A percentile compares a stretch with the other conserved stretches of the same genome.
Conservation (phyloP, 2,113 vertebrate species). For the Cyanocitta stelleri region DNA sequence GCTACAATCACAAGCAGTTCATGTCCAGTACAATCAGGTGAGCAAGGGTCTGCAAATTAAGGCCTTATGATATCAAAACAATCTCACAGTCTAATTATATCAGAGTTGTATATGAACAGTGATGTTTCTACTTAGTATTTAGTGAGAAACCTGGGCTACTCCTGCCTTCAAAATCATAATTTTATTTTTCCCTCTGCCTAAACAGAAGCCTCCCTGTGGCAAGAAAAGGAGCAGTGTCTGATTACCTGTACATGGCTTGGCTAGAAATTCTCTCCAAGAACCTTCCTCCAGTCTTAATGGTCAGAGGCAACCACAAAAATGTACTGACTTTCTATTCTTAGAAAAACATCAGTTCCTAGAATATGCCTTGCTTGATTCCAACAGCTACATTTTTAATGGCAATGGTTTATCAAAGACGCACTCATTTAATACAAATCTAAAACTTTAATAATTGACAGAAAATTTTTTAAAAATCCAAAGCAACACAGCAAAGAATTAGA, state of each 20-base stretch:
- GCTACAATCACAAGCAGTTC: not conserved
- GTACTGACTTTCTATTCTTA: slow-evolving; percentile 98
- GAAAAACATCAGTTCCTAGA: not conserved
- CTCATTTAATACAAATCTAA: not conserved
- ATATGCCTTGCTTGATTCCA: not conserved
- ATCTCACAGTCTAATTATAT: not conserved
- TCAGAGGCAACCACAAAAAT: slow-evolving; percentile 97
- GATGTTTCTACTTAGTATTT: not conserved
- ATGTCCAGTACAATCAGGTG: not conserved
- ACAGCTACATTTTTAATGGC: not conserved
- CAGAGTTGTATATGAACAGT: not conserved
- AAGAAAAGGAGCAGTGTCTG: slow-evolving; percentile 90
- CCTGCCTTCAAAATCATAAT: not conserved
- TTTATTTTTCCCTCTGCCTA: not conserved
- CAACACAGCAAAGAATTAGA: not conserved
- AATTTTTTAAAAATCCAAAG: not conserved
- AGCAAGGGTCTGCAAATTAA: not conserved
- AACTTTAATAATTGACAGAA: not conserved
- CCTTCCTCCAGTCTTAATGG: slow-evolving; percentile 89
- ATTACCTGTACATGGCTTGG: slow-evolving; percentile 96
- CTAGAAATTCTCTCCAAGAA: slow-evolving; percentile 90
- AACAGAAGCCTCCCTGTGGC: slow-evolving; percentile 94
- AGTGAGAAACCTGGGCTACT: not conserved
- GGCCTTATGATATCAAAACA: not conserved
- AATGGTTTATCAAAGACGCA: not conserved